Base-by-base conservation (phyloP, 2,888 invertebrate species). In the Agriopis aurantiaria region DNA sequence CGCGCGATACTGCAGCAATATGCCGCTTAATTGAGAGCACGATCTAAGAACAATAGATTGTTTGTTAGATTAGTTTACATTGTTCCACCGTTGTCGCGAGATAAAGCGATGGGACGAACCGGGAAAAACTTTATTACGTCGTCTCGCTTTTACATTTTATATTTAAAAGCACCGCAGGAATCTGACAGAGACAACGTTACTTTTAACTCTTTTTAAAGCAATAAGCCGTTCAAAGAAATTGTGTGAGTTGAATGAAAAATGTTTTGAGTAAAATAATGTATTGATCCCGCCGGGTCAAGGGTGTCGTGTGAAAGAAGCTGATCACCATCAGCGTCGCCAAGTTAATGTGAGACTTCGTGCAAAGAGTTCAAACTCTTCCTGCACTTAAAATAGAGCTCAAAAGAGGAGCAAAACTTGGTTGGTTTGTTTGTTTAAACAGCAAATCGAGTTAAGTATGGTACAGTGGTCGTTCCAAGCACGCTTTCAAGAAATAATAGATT, bases 21-120 rank as follows among this genome's bases (percentile, higher is more conserved):
- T 80, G 82, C 78, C 80, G 80, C 82, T 85, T 88, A 86, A 86
- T 87, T 85, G 86, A 82, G 79, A 76, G 72, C 77, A 51, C 66
- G 63, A 69, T 71, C 73, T 65, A 70, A 63, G 62, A 69, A 75
- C 75, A 72, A 74, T 69, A 63, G 70, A 70, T 66, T 40, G 70
- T 62, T 66, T 46, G 12, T 14, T 43, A 53, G 66, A 63, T 70
- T 59, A 55, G 55, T 49, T 53, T 76, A 80, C 71, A 75, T 68
- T 71, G 74, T 78, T 75, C 71, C 75, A 73, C 74, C 77, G 71
- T 76, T 78, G 75, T 78, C 75, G 63, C 67, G 68, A 52, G 58
- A 63, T 57, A 62, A 56, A 17, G 45, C 57, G 56, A 51, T 53
- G n/a, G 43, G 53, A 23, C 59, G 55, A 55, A 46, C 58, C 17